Conservation (phyloP, 2,797 vertebrate species). For the Mareca penelope region DNA sequence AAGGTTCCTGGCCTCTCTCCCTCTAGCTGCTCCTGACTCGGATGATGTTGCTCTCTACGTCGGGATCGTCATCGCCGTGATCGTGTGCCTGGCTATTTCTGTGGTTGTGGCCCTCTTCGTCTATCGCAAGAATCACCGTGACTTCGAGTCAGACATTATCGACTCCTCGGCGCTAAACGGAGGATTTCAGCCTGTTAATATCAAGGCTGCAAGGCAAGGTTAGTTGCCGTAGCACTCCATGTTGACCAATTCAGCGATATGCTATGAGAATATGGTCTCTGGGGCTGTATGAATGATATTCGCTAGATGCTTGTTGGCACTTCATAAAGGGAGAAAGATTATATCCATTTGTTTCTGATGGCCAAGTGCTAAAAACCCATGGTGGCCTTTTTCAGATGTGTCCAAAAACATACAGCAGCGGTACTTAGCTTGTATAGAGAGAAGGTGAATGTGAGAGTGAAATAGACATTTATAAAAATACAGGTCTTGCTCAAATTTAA, state of each 20-base stretch:
- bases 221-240: slow-evolving; percentile 13
- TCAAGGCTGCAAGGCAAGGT: slow-evolving; percentile 96
- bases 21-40: slow-evolving; percentile 88
- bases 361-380: neutral
- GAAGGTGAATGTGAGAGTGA: neutral
- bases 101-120: slow-evolving; percentile 91
- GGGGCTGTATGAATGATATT: neutral
- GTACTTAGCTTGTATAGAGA: neutral
- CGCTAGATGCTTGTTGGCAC: neutral
- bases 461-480: neutral
- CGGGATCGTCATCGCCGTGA: slow-evolving; percentile 91
- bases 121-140: slow-evolving; percentile 93
- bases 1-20: slow-evolving; percentile 24
- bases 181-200: slow-evolving; percentile 94
- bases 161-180: slow-evolving; percentile 93
- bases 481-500: neutral
- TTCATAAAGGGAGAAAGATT: neutral
- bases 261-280: neutral
- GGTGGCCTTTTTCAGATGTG: neutral
- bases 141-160: slow-evolving; percentile 95
- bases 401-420: neutral
- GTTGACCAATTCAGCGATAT: neutral
- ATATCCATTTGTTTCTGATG: neutral
- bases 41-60: slow-evolving; percentile 93
- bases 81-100: slow-evolving; percentile 92